Base-by-base conservation (phyloP, 2,113 vertebrate species). In the Eublepharis macularius region DNA sequence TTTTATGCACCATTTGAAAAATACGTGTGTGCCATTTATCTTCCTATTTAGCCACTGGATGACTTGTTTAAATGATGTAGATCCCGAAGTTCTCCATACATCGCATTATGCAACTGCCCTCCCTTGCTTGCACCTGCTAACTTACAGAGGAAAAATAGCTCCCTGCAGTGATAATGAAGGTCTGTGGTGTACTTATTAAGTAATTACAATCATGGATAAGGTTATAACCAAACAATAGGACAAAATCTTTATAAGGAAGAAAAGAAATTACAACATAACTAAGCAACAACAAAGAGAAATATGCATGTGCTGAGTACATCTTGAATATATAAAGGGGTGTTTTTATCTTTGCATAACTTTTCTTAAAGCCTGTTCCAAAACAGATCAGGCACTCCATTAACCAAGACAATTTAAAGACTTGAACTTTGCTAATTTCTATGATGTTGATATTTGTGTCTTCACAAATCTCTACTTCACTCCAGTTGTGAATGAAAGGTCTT, bases 181-280 rank as follows among this genome's bases (percentile, higher is more conserved):
- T 4, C 91, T 90, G 92, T 93, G 93, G 93, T 93, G 94, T 91
- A 88, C 93, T 95, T 95, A 96, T 96, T 93, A 96, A 95, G 94
- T 94, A 95, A 94, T 93, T 95, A 96, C 93, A 95, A 92, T 94
- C 93, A 90, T 88, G 93, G 92, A 92, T 95, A 94, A 94, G 94
- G 95, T 94, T 94, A 91, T 88, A 90, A 91, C 94, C 93, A 92
- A 93, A 95, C 92, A 91, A 86, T 94, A 92, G 94, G 92, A 89
- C 87, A 90, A 91, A 92, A 81, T 87, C 87, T 91, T 90, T 87
- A 90, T 68, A 70, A 83, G 80, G 85, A 80, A 90, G 87, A 89
- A 92, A 84, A 83, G 82, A 90, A 81, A 41, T 3, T 49, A 85
- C 76, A 90, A 81, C 92, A 88, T 87, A 92, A 94, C 87, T 89